phyloP scores from a whole-genome alignment of 2,888 invertebrate species.

The Calliscelio sp. region DNA sequence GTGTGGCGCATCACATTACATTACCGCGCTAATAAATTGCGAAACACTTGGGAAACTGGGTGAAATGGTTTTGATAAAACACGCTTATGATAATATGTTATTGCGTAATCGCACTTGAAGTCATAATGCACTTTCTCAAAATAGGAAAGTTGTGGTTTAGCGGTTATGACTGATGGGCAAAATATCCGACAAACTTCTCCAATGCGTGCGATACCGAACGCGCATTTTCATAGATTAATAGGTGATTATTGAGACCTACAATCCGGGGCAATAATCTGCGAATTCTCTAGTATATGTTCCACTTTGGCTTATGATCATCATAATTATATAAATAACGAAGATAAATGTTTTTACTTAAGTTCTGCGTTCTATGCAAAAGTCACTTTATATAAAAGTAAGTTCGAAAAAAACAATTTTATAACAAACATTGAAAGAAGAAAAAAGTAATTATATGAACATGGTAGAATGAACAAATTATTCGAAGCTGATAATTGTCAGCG shows the following conservation, averaged over 20 bases:
- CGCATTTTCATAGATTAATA: slow-evolving; percentile 34
- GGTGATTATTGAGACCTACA: slow-evolving; percentile 20
- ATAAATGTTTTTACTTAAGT: too few relatives aligned
- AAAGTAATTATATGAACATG: too few relatives aligned
- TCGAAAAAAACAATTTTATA: too few relatives aligned
- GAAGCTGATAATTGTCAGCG: too few relatives aligned
- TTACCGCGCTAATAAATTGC: slow-evolving; percentile 17
- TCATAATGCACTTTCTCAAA: slow-evolving; percentile 27
- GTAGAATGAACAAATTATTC: too few relatives aligned
- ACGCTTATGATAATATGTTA: slow-evolving; percentile 26
- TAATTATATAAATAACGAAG: too few relatives aligned
- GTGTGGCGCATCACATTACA: neutral
- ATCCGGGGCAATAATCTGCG: slow-evolving; percentile 5
- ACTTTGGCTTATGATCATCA: too few relatives aligned
- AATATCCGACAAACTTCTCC: slow-evolving; percentile 25
- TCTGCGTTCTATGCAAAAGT: too few relatives aligned
- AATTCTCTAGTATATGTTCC: neutral
- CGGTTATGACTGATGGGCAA: slow-evolving; percentile 17
- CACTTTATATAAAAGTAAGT: too few relatives aligned
- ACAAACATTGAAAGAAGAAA: too few relatives aligned
- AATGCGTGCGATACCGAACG: slow-evolving; percentile 1
- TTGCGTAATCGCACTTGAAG: slow-evolving; percentile 28
- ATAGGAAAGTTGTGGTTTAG: slow-evolving; percentile 31
- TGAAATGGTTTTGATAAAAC: slow-evolving; percentile 32
- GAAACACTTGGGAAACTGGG: slow-evolving; percentile 17